Conservation (phyloP, 23 tunicate genomes). For the Oikopleura dioica region DNA sequence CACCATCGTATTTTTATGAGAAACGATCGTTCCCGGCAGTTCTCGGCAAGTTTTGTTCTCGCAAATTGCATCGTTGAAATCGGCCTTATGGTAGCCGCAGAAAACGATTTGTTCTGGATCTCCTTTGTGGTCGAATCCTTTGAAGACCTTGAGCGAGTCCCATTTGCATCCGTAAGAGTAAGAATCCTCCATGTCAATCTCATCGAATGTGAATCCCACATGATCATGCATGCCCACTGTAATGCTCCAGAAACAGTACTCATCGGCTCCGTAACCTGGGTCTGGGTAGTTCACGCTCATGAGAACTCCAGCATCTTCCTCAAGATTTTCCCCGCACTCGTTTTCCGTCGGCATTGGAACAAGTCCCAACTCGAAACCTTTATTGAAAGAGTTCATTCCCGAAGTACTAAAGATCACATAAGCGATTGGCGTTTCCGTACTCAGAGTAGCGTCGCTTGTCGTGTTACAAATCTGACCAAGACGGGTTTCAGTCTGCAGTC, state of each 20-base stretch:
- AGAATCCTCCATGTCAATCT: not conserved
- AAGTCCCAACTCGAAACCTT: too few relatives aligned
- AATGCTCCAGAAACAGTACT: not conserved
- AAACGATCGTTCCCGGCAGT: not conserved
- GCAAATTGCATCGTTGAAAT: not conserved
- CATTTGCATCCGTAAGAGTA: not conserved
- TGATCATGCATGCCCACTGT: not conserved
- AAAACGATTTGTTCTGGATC: not conserved
- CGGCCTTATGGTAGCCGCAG: not conserved
- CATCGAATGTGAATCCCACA: not conserved
- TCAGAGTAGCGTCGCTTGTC: too few relatives aligned
- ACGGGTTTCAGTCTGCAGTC: not conserved
- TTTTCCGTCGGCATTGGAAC: too few relatives aligned
- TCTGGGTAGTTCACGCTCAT: not conserved
- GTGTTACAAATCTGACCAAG: not conserved
- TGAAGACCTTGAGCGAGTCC: not conserved
- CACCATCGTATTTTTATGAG: not conserved
- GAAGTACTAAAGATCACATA: too few relatives aligned
- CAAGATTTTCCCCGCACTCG: too few relatives aligned
- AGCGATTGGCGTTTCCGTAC: too few relatives aligned
- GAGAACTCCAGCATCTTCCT: too few relatives aligned
- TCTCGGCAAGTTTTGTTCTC: not conserved
- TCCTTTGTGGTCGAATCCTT: not conserved
- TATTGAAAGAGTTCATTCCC: too few relatives aligned
- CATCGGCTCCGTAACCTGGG: not conserved